Conservation (phyloP, 2,113 vertebrate species). For the Puma concolor region DNA sequence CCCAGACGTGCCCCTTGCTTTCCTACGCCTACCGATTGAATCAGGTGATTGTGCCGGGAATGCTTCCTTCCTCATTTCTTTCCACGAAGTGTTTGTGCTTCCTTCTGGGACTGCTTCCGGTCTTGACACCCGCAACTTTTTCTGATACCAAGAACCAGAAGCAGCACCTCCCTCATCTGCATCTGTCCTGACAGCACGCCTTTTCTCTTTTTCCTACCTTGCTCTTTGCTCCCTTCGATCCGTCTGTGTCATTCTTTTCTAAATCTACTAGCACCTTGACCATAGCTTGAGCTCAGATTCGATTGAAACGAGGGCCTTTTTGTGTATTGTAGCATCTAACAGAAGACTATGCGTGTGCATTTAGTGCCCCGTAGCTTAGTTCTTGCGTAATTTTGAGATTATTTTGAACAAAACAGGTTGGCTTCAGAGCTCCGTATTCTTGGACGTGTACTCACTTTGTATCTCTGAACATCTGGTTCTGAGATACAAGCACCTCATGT, state of each 20-base stretch:
- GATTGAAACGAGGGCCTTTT: neutral
- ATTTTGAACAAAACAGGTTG: neutral
- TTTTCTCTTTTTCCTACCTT: neutral
- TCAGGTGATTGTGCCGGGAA: neutral
- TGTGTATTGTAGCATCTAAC: neutral
- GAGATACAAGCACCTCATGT: neutral
- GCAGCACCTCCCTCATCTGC: neutral
- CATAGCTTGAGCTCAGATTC: neutral
- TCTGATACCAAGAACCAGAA: neutral
- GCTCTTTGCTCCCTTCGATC: neutral
- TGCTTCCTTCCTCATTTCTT: neutral
- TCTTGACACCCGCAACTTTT: neutral
- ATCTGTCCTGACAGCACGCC: neutral
- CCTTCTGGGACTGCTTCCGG: neutral
- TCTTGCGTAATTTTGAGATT: neutral
- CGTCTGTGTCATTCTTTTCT: neutral
- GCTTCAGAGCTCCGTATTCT: neutral
- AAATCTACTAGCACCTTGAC: neutral
- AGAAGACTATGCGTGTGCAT: neutral
- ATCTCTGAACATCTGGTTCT: constrained; percentile 28
- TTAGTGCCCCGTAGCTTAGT: neutral
- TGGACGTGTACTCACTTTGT: neutral
- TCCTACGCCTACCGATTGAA: neutral
- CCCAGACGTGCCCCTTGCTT: neutral
- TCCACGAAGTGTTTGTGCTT: neutral